Evolutionary conservation across 2,113 vertebrate genomes (phyloP), one percentile per base, ranked within the genome.

Genomic region (Entelurus aequoreus): DNA sequence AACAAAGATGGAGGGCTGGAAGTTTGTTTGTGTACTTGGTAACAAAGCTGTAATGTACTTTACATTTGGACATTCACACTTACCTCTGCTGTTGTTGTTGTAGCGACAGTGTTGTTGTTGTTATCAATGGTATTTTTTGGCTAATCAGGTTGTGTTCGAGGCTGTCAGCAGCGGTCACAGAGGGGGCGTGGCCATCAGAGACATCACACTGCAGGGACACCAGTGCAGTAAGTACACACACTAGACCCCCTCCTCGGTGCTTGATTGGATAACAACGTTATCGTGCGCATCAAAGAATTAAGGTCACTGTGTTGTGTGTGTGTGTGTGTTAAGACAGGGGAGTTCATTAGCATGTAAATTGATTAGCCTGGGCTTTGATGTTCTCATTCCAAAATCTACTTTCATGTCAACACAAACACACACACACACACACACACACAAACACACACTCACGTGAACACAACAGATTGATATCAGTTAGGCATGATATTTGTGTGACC

Each of bases 171-270:
- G 90, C 21, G 95, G 94, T 61, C 93, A 94, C 53, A 78, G 89
- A 54, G 95, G 94, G 69, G 89, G 94, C 6, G 76, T 97, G 64
- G 95, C 94, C 77, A 90, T 98, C 74, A 94, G 93, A 83, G 95
- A 97, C 85, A 92, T 98, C 65, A 92, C 91, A 53, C 93, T 98
- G 67, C 89, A 96, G 88, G 94, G 96, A 82, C 96, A 98, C 79
- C 93, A 95, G 9, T 98, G 96, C 74, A 91, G 96, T 98, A 90
- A 95, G 96, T 91, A 35, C 59, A 72, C 65, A 72, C 69, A 60
- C 72, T 49, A 76, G 63, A 53, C 21, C 46, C 44, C 58, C 8
- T 16, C 8, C 4, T 7, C 36, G 14, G n/a, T 40, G 7, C 60
- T 68, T 70, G 66, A 78, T 71, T 69, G 62, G 44, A 69, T 77